Evolutionary conservation across 1,140 invertebrate species (phyloP).

Genomic region (Sitodiplosis mosellana): DNA sequence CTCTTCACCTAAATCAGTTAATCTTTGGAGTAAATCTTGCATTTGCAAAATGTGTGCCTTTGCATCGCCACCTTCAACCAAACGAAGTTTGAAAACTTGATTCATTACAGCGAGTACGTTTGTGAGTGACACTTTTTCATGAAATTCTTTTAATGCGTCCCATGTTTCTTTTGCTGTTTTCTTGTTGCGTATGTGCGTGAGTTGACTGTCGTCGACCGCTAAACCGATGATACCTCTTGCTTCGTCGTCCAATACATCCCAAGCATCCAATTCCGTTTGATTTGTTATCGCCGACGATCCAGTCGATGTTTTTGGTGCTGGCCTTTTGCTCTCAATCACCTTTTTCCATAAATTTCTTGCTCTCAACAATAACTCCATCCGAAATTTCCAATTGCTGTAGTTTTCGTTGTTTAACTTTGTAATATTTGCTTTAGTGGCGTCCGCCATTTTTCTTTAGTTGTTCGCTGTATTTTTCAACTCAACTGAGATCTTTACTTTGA

Average conservation of each 20-base stretch:
- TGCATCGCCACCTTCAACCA: constrained; percentile 2
- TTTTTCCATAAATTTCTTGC: constrained; percentile 3
- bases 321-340: background rate
- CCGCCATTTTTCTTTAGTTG: too few species aligned
- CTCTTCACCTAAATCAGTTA: constrained; percentile 2
- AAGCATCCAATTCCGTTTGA: background rate
- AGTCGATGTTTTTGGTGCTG: background rate
- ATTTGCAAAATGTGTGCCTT: background rate
- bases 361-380: constrained; percentile 2
- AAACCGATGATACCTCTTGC: constrained; percentile 4
- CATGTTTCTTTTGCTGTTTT: constrained; percentile 4
- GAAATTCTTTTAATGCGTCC: constrained; percentile 5
- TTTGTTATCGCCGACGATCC: background rate
- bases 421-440: constrained; percentile 2
- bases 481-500: too few species aligned
- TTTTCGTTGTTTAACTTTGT: constrained; percentile 4
- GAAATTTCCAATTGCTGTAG: constrained; percentile 4
- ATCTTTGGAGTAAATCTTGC: constrained; percentile 1
- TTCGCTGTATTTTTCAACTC: too few species aligned
- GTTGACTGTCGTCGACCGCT: constrained; percentile 5
- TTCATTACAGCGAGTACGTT: background rate
- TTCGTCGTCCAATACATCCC: constrained; percentile 3
- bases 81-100: constrained; percentile 1
- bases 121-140: constrained; percentile 1
- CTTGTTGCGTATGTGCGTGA: constrained; percentile 2